Evolutionary conservation across 2,888 invertebrate species (phyloP).

Genomic region (Synanthedon myopaeformis): DNA sequence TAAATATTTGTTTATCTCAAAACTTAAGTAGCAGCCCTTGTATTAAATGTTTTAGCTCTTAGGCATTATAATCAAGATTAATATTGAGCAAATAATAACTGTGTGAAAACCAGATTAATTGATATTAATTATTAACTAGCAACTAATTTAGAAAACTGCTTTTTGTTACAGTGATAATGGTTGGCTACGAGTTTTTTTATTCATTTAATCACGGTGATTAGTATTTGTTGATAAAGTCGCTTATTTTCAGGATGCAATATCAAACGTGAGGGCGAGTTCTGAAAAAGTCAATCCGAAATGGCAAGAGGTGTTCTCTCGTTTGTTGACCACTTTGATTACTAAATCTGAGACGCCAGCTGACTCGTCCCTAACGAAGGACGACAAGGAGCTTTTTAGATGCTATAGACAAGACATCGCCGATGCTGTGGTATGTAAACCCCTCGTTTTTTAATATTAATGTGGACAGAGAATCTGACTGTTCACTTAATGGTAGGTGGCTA

Average conservation of each 20-base stretch:
- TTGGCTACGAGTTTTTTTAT: not conserved
- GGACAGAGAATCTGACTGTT: not conserved
- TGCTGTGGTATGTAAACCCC: conserved; percentile 73
- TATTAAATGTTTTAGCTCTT: too few species aligned
- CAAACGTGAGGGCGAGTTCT: conserved; percentile 42
- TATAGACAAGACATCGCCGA: conserved; percentile 89
- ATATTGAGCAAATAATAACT: too few species aligned
- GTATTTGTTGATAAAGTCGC: not conserved
- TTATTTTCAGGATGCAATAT: conserved; percentile 71
- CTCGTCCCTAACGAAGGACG: conserved; percentile 76
- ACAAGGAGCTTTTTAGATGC: conserved; percentile 87
- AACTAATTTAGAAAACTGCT: too few species aligned
- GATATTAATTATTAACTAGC: too few species aligned
- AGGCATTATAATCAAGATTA: too few species aligned
- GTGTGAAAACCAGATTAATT: too few species aligned
- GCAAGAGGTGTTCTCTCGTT: conserved; percentile 82
- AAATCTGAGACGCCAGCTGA: conserved; percentile 84
- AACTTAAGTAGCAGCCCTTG: too few species aligned
- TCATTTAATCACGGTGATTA: not conserved
- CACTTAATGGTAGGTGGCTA: not conserved
- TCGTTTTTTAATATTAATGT: not conserved
- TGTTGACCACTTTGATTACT: conserved; percentile 80
- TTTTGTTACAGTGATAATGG: too few species aligned
- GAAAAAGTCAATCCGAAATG: conserved; percentile 64
- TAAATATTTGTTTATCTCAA: too few species aligned